phyloP scores from a whole-genome alignment of 53 echinoderm and acorn worm genomes.

The Zoroaster sp. region DNA sequence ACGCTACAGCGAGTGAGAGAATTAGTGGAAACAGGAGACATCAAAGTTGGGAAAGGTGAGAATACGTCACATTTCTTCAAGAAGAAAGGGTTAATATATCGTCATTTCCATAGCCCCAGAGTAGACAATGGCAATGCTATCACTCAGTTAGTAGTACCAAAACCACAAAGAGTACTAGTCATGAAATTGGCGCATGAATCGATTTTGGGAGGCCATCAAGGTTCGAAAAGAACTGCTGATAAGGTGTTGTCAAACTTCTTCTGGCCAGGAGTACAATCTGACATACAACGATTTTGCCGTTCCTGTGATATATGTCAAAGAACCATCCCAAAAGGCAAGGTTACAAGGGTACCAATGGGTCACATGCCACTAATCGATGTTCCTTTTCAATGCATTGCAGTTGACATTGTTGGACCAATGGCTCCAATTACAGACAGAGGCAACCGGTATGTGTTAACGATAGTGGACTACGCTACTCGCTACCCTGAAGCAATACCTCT shows the following conservation, averaged over 20 bases:
- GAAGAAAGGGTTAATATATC: background rate
- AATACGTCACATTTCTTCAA: background rate
- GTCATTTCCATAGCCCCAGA: background rate
- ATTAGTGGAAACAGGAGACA: background rate
- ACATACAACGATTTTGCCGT: constrained; percentile 31
- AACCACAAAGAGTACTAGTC: constrained; percentile 31
- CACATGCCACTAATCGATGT: constrained; percentile 36
- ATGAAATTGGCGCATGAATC: constrained; percentile 60
- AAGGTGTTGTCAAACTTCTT: constrained; percentile 42
- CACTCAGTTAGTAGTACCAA: constrained; percentile 43
- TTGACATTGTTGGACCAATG: no score
- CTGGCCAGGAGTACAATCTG: constrained; percentile 51
- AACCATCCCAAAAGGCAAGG: constrained; percentile 46
- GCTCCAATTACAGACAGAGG: constrained; percentile 31
- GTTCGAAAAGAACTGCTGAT: constrained; percentile 46
- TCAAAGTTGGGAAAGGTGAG: background rate
- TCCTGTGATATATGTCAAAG: constrained; percentile 70
- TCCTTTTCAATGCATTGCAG: constrained; percentile 37
- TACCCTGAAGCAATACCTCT: constrained; percentile 59
- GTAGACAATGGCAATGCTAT: constrained; percentile 19
- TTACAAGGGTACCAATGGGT: constrained; percentile 51
- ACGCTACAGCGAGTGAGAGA: background rate
- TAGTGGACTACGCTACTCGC: constrained; percentile 62
- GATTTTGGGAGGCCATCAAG: constrained; percentile 55
- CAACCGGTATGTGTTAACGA: constrained; percentile 35